Evolutionary conservation across 2,797 vertebrate species (phyloP), one percentile per base, ranked within the genome.

Genomic region (Hoplostethus atlanticus): DNA sequence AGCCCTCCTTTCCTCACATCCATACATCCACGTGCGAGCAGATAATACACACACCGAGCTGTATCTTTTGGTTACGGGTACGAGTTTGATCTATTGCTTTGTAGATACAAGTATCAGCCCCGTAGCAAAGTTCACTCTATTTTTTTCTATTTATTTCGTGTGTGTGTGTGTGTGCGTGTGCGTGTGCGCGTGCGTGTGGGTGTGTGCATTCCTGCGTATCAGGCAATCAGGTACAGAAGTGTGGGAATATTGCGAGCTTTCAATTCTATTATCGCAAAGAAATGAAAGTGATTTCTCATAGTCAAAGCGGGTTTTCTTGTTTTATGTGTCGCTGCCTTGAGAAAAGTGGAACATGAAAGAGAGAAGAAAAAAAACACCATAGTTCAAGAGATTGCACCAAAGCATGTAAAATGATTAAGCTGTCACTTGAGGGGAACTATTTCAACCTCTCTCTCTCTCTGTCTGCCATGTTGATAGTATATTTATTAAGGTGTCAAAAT

Each of bases 221-320:
- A 68, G 65, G 64, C 71, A 84, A 84, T 86, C 77, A 57, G 36
- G 60, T 47, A 42, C 54, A 69, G 36, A 76, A 76, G 42, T 51
- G 68, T 72, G 60, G 61, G 59, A 84, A 77, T 85, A 75, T 80
- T 80, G 73, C 65, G 46, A 73, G 71, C 52, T 79, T 91, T 80
- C 72, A 13, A 80, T 84, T 84, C 72, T 75, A 74, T 84, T 85
- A 76, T 77, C 81, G 31, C 74, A 80, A 57, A 67, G 77, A 84
- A 91, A 84, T 87, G 52, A 83, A 84, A 84, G 81, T 84, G 60
- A 87, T 89, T 87, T 70, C 80, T 91, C 81, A 79, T 59, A 61
- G 69, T 81, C 77, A 72, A 38, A 50, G n/a, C 21, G 56, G 53
- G 36, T 67, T 71, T 81, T 68, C 68, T 78, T 40, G 50, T 56